These are phyloP conservation scores for Pseudomyrmex sp. DNA, from an alignment of 1,140 invertebrate species.

Conservation along the genomic window DNA sequence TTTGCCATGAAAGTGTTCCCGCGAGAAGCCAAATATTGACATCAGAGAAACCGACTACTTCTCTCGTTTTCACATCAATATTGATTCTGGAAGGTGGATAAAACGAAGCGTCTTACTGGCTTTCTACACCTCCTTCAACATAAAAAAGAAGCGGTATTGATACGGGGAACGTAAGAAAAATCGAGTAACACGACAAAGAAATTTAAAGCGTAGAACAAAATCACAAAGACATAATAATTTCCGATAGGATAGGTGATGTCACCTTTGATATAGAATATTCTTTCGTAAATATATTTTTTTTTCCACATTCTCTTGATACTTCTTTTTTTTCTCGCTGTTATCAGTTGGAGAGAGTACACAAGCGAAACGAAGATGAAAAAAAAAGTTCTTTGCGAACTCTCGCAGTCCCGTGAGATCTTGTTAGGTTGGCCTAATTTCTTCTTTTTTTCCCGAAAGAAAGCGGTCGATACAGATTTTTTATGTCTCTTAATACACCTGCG, in stretches of 20 bases:
- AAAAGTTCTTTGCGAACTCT: conserved; percentile 7
- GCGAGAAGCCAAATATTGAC: conserved; percentile 30
- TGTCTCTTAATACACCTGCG: not conserved
- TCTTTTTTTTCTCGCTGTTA: not conserved
- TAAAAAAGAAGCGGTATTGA: not conserved
- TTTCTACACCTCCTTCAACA: not conserved
- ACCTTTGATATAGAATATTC: conserved; percentile 7
- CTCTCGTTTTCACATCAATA: conserved; percentile 40
- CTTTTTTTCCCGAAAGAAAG: not conserved
- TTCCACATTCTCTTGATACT: not conserved
- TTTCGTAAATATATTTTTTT: conserved; percentile 11
- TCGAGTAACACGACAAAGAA: not conserved
- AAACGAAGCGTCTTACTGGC: conserved; percentile 33
- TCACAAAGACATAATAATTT: conserved; percentile 28
- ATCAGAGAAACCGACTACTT: conserved; percentile 13
- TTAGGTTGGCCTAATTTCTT: conserved; percentile 12
- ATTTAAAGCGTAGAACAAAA: not conserved
- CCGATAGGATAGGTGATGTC: conserved; percentile 3
- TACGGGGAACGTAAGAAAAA: not conserved
- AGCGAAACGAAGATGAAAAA: not conserved
- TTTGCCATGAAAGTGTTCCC: not conserved
- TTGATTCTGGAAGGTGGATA: conserved; percentile 16
- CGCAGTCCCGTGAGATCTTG: not conserved
- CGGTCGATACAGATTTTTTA: not conserved
- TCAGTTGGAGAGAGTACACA: conserved; percentile 1